Evolutionary conservation across 2,797 vertebrate genomes (phyloP), one percentile per base, ranked within the genome.

Genomic region (Eulemur mongoz): DNA sequence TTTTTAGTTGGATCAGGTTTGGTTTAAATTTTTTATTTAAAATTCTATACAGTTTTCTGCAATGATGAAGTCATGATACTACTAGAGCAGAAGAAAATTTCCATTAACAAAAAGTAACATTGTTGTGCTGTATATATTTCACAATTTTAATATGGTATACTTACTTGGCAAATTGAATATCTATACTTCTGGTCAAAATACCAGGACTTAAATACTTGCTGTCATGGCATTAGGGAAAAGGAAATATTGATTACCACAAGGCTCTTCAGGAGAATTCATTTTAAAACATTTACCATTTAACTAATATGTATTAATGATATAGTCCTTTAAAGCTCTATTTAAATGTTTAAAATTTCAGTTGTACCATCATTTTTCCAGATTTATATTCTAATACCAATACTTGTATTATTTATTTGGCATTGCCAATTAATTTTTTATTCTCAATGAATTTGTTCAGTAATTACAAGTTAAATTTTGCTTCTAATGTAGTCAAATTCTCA

Each of bases 371-470:
- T 40, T 91, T 94, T 95, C 72, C 30, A 92, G 73, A 82, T 79
- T 70, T 82, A 57, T 59, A 82, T 85, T 67, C 3, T 88, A 70
- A 59, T 75, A 40, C 20, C 10, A 54, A 63, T 45, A 73, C 4
- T 84, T 78, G 4, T 81, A 57, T 92, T 92, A 81, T 92, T 78
- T 84, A 78, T 65, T 85, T 75, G 8, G 40, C 57, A 79, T 65
- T 78, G 23, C 18, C 50, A 75, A 75, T 88, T 91, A 65, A 75
- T 61, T 83, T 50, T 91, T 92, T 14, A 75, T 84, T 89, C 79
- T 87, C 73, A 59, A 25, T 89, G 30, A 45, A 91, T 91, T 93
- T 91, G n/a, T 35, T 94, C n/a, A 80, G 35, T 89, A 89, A 61
- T 32, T 84, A 0, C 10, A 93, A 67, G 86, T 91, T 57, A 70